Evolutionary conservation across 1,140 invertebrate species (phyloP).

Genomic region (Drosophila teissieri): DNA sequence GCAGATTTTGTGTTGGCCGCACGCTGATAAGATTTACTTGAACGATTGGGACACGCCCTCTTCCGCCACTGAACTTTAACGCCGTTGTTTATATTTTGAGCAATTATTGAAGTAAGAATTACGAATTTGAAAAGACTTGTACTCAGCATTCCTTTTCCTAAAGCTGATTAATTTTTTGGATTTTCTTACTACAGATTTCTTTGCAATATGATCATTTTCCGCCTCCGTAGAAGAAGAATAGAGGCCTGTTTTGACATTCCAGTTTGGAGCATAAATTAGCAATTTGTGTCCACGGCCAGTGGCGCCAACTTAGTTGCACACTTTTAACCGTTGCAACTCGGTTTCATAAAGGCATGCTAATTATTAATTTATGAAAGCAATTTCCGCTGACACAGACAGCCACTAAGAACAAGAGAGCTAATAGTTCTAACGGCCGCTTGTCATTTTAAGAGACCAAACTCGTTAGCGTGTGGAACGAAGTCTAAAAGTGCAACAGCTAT

Average conservation of each 20-base stretch:
- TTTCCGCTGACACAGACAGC: constrained; percentile 60
- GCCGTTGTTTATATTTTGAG: not conserved
- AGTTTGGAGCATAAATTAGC: constrained; percentile 39
- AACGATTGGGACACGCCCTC: not conserved
- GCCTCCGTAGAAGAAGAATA: not conserved
- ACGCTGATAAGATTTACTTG: constrained; percentile 17
- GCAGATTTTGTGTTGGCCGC: constrained; percentile 7
- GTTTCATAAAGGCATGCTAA: constrained; percentile 54
- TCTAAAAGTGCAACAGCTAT: constrained; percentile 10
- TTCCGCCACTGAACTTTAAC: not conserved
- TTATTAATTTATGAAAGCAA: constrained; percentile 80
- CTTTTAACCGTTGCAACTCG: constrained; percentile 47
- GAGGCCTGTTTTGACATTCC: constrained; percentile 12
- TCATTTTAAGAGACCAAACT: constrained; percentile 52
- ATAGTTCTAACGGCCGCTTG: constrained; percentile 62
- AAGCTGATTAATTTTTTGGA: too few species aligned
- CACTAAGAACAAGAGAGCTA: constrained; percentile 30
- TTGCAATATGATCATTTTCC: constrained; percentile 12
- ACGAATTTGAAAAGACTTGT: too few species aligned
- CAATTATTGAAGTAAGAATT: too few species aligned
- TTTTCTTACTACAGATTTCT: not conserved
- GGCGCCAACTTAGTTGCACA: constrained; percentile 30
- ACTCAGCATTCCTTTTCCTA: too few species aligned
- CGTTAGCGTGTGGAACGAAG: constrained; percentile 32
- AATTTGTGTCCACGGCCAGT: constrained; percentile 23